Percentiles rank a stretch among this genome's conserved stretches.
Evolutionary conservation across 1,140 invertebrate genomes (phyloP).

Genomic region (Listronotus oregonensis): DNA sequence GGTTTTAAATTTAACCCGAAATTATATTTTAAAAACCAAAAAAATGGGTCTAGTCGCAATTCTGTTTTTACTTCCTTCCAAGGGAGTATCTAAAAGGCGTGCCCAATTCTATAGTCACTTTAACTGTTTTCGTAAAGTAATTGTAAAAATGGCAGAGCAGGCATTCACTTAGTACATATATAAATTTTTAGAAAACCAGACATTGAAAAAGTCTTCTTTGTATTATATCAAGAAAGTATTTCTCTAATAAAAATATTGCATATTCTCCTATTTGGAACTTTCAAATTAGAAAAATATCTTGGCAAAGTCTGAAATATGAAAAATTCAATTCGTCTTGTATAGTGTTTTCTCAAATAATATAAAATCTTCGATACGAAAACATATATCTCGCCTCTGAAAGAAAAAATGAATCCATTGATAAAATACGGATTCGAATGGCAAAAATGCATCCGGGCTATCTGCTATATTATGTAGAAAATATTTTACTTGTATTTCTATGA

Average conservation of each 20-base stretch:
- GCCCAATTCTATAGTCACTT: too few species aligned
- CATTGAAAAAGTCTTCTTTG: not conserved
- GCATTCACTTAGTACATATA: too few species aligned
- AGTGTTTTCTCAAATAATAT: slow-evolving; percentile 31
- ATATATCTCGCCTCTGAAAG: slow-evolving; percentile 19
- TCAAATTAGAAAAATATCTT: slow-evolving; percentile 30
- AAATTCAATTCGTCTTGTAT: slow-evolving; percentile 30
- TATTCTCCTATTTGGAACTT: slow-evolving; percentile 14
- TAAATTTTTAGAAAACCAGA: too few species aligned
- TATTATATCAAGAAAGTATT: not conserved
- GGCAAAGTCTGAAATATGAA: slow-evolving; percentile 29
- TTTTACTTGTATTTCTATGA: too few species aligned
- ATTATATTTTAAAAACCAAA: too few species aligned
- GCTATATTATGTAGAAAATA: not conserved
- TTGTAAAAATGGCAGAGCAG: too few species aligned
- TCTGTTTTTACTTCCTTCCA: too few species aligned
- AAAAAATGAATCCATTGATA: slow-evolving; percentile 26
- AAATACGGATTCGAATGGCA: slow-evolving; percentile 8
- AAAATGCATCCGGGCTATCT: slow-evolving; percentile 9
- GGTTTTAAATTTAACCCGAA: too few species aligned
- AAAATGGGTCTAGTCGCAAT: too few species aligned
- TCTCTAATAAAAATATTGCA: slow-evolving; percentile 8
- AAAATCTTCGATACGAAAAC: slow-evolving; percentile 27
- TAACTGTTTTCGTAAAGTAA: too few species aligned
- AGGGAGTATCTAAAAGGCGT: too few species aligned